Conservation (phyloP, 2,113 vertebrate genomes). For the Clupea harengus region DNA sequence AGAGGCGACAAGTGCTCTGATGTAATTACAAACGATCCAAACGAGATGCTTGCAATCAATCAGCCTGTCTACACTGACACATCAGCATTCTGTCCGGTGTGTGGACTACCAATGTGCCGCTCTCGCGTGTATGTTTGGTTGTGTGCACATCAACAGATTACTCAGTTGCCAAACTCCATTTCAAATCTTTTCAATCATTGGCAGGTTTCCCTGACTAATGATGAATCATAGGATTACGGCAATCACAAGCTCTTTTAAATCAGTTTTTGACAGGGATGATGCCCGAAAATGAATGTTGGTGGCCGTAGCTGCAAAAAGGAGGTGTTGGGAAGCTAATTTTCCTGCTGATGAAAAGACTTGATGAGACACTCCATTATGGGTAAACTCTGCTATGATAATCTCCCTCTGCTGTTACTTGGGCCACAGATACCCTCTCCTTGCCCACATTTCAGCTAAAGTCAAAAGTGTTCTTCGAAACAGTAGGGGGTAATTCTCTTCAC, state of each 20-base stretch:
- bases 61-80: conserved; percentile 35
- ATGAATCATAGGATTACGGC: conserved; percentile 28
- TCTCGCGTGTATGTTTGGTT: background rate
- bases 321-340: background rate
- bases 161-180: conserved; percentile 49
- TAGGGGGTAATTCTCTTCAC: no score
- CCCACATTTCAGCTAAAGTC: background rate
- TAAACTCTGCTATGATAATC: background rate
- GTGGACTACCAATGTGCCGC: background rate
- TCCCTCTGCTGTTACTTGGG: background rate
- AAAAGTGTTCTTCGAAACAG: background rate
- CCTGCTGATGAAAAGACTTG: background rate
- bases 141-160: conserved; percentile 27
- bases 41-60: conserved; percentile 36
- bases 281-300: background rate
- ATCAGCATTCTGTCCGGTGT: conserved; percentile 6
- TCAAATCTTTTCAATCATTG: conserved; percentile 41
- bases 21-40: conserved; percentile 27
- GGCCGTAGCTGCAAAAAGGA: background rate
- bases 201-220: conserved; percentile 40
- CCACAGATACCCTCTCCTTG: background rate
- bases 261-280: conserved; percentile 18
- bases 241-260: background rate
- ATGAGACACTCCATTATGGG: background rate
- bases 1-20: conserved; percentile 8